Percentiles rank a stretch among this genome's conserved stretches.
Conservation (phyloP, 2,113 vertebrate species). For the Noturus placidus region DNA sequence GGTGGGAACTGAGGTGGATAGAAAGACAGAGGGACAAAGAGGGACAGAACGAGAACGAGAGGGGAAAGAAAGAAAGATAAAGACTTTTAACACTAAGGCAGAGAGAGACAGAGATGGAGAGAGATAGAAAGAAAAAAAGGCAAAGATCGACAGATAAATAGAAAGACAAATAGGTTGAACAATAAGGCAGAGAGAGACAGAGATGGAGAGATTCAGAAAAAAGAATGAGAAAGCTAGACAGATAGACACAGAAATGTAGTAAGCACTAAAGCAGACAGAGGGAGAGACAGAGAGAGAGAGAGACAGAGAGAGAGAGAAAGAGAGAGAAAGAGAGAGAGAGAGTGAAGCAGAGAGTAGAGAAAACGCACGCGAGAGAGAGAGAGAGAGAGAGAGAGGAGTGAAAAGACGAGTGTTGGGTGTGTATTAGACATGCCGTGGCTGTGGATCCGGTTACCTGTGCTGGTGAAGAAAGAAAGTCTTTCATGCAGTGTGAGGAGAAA, state of each 20-base stretch:
- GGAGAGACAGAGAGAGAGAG: constrained; percentile 46
- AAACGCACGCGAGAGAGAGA: neutral
- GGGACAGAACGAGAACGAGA: neutral
- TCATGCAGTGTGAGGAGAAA: constrained; percentile 69
- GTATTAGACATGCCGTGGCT: constrained; percentile 67
- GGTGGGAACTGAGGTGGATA: constrained; percentile 43
- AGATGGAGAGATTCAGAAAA: neutral
- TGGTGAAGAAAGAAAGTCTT: constrained; percentile 75
- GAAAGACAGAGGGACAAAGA: neutral
- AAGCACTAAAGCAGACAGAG: constrained; percentile 1
- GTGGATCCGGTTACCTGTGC: constrained; percentile 73
- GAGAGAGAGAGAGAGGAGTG: constrained; percentile 25
- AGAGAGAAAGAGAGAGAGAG: neutral
- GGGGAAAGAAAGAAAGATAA: neutral
- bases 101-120: constrained; percentile 22
- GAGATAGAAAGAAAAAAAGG: neutral
- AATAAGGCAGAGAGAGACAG: constrained; percentile 46
- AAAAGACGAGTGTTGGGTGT: constrained; percentile 55
- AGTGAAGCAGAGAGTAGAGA: neutral
- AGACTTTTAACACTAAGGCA: constrained; percentile 13
- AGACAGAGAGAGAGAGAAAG: constrained; percentile 15
- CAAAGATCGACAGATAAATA: neutral
- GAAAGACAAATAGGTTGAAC: neutral
- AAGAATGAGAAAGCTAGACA: constrained; percentile 46
- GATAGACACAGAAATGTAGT: constrained; percentile 44